Evolutionary conservation across 2,888 invertebrate species (phyloP).

Genomic region (Ceratothoa steindachneri): DNA sequence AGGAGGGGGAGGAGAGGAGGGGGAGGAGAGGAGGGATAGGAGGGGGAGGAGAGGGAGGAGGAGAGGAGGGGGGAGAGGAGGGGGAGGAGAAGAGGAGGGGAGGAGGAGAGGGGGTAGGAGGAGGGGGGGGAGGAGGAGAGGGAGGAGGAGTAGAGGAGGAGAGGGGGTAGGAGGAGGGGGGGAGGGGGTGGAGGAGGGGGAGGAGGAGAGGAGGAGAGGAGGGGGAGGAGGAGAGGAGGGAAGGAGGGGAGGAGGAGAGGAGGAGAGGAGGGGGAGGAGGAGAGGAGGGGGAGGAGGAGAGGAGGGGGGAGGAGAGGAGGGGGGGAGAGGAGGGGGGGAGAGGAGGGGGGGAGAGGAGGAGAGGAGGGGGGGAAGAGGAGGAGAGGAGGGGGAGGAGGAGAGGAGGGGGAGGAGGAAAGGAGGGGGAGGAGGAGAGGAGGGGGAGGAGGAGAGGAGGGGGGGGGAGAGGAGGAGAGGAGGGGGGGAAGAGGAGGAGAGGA

Average conservation of each 20-base stretch:
- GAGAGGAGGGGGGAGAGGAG: not conserved
- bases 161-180: not conserved
- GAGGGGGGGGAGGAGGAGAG: not conserved
- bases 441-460: not conserved
- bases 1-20: not conserved
- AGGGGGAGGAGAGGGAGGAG: too few species aligned
- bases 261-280: not conserved
- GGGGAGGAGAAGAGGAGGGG: not conserved
- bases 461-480: not conserved
- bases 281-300: not conserved
- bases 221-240: not conserved
- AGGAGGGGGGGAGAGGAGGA: not conserved
- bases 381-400: not conserved
- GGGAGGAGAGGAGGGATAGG: conserved; percentile 1
- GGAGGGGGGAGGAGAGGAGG: not conserved
- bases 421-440: not conserved
- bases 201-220: not conserved
- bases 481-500: not conserved
- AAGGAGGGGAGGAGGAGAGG: not conserved
- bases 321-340: not conserved
- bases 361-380: not conserved
- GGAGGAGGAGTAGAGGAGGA: not conserved
- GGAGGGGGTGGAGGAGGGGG: not conserved
- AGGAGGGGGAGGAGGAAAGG: not conserved
- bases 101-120: conserved; percentile 1